phyloP scores from a whole-genome alignment of 2,113 vertebrate genomes.

The Colossoma macropomum region DNA sequence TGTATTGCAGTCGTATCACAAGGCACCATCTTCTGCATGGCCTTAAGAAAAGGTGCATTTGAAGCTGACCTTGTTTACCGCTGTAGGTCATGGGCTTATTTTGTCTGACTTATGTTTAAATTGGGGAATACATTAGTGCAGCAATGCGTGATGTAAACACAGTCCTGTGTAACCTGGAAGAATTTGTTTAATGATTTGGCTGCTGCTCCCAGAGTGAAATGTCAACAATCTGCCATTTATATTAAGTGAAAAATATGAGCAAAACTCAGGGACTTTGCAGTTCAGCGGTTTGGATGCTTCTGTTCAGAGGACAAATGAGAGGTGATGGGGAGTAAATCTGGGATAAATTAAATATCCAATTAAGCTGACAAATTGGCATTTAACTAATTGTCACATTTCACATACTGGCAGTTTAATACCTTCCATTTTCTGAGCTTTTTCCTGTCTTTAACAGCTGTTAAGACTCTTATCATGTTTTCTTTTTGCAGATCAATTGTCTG shows the following conservation, averaged over 20 bases:
- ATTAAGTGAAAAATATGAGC: neutral
- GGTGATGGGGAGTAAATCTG: neutral
- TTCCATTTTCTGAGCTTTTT: neutral
- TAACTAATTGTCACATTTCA: neutral
- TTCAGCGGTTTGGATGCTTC: neutral
- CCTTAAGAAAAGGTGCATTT: slow-evolving; percentile 67
- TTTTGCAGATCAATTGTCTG: neutral
- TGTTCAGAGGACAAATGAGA: neutral
- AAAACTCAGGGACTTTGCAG: neutral
- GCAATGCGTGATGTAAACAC: neutral
- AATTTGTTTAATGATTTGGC: neutral
- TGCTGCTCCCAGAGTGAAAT: neutral
- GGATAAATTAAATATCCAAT: slow-evolving; percentile 1
- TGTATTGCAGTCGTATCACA: slow-evolving; percentile 57
- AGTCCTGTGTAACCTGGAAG: neutral
- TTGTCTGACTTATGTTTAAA: neutral
- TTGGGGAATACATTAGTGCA: slow-evolving; percentile 17
- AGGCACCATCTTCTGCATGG: slow-evolving; percentile 8
- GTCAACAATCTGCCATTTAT: neutral
- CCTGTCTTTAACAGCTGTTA: neutral
- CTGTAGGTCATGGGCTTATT: slow-evolving; percentile 55
- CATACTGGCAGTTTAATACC: slow-evolving; percentile 14
- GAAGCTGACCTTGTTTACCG: slow-evolving; percentile 61
- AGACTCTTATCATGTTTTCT: neutral
- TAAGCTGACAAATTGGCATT: slow-evolving; percentile 3